Evolutionary conservation across 2,113 vertebrate genomes (phyloP).

Genomic region (Arenaria interpres): DNA sequence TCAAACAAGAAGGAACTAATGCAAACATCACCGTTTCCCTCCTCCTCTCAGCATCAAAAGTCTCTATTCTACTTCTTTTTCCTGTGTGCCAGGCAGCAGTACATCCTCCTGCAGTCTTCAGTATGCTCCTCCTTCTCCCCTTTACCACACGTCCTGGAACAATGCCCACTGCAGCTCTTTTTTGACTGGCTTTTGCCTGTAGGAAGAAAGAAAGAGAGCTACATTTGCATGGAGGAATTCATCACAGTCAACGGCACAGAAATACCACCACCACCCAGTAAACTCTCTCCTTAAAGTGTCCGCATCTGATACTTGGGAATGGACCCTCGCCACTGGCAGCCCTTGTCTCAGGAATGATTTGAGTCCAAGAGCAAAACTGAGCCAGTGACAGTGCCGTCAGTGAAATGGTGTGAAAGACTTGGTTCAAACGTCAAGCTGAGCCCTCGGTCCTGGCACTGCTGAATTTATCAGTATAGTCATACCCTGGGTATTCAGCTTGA

Average conservation of each 20-base stretch:
- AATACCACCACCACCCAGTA: not conserved
- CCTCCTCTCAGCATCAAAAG: not conserved
- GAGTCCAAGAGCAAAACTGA: not conserved
- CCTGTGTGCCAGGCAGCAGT: constrained; percentile 34
- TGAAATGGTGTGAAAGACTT: not conserved
- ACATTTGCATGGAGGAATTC: accelerated
- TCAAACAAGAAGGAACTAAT: not conserved
- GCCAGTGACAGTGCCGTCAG: not conserved
- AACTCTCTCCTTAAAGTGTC: not conserved
- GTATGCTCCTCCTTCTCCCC: constrained; percentile 9
- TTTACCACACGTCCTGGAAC: constrained; percentile 33
- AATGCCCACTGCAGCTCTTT: constrained; percentile 12
- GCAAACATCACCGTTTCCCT: not conserved
- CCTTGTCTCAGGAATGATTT: not conserved
- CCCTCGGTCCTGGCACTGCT: not conserved
- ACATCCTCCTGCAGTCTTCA: not conserved
- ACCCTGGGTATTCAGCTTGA: not conserved
- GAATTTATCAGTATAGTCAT: not conserved
- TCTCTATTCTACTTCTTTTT: constrained; percentile 31
- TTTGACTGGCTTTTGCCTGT: constrained; percentile 39
- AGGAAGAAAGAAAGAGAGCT: not conserved
- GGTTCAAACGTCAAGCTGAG: not conserved
- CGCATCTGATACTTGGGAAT: not conserved
- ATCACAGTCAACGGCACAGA: not conserved
- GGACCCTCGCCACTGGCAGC: not conserved